Evolutionary conservation across 1,140 invertebrate species (phyloP), one percentile per base, ranked within the genome.

Genomic region (Harlomillsia oculata): DNA sequence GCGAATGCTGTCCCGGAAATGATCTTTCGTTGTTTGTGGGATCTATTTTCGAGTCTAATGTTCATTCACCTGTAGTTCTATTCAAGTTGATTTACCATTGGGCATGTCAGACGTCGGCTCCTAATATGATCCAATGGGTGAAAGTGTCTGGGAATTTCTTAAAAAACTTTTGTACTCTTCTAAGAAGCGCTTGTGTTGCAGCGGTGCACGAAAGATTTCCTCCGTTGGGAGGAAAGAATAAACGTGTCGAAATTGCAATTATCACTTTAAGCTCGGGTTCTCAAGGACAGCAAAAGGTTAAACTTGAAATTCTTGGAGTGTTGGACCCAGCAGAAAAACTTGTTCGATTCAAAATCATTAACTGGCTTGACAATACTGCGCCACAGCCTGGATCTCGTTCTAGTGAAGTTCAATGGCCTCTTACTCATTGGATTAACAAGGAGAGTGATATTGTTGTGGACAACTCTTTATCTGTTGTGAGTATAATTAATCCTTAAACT

Each of bases 71-170:
- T 0, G 83, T 82, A 14, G 80, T 85, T 13, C 72, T 89, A 4
- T 68, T 90, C 0, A 91, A 91, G 68, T 72, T 91, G 0, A 82
- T 92, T 25, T 92, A 91, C 69, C 87, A 92, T 69, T 92, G 88
- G 88, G 78, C 84, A 0, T 90, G 87, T 67, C 87, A 91, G 66
- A 91, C 88, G 1, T 85, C 84, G 53, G 82, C 89, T 11, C 82
- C 84, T 65, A 92, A 90, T 68, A 85, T 91, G 11, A 78, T 87
- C 0, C 84, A 86, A 40, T 91, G 87, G 89, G 81, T 90, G 0
- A 90, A 90, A 74, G 57, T 65, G 1, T 80, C 84, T 43, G 84
- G 83, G 65, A 69, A 82, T 8, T 85, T 84, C 65, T 76, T 86
- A 0, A 85, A 85, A 68, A 82, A 82, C 13, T 79, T 89, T 57